phyloP scores from a whole-genome alignment of 2,797 vertebrate species.

The Bucorvus abyssinicus region DNA sequence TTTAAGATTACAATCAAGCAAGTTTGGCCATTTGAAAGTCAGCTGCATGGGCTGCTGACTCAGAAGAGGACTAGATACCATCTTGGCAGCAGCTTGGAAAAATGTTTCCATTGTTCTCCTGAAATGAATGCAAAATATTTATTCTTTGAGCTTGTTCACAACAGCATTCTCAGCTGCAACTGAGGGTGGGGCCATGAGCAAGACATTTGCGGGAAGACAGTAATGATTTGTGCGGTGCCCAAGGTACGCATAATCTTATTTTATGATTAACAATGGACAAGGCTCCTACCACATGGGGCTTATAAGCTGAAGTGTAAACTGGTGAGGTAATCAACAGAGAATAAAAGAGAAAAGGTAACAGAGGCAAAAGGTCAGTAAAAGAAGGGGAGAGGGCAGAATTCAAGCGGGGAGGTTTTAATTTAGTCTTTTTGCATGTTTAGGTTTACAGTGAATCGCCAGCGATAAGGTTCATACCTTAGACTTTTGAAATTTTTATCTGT shows the following conservation, averaged over 20 bases:
- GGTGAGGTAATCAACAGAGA: neutral
- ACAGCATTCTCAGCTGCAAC: constrained; percentile 53
- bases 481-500: neutral
- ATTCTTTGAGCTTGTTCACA: constrained; percentile 46
- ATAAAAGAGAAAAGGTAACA: neutral
- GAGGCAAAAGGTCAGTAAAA: neutral
- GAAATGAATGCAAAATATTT: constrained; percentile 54
- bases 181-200: neutral
- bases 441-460: neutral
- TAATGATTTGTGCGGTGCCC: neutral
- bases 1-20: constrained; percentile 40
- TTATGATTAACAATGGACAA: constrained; percentile 22
- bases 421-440: neutral
- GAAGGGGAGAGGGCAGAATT: neutral
- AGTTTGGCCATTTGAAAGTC: constrained; percentile 63
- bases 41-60: constrained; percentile 61
- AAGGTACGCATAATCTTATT: constrained; percentile 7
- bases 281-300: neutral
- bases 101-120: constrained; percentile 52
- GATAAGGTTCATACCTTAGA: neutral
- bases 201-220: constrained; percentile 22
- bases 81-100: constrained; percentile 20
- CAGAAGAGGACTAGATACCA: constrained; percentile 27
- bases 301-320: neutral
- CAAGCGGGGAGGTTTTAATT: neutral